Conservation (phyloP, 2,888 invertebrate species). For the Tiphia femorata region DNA sequence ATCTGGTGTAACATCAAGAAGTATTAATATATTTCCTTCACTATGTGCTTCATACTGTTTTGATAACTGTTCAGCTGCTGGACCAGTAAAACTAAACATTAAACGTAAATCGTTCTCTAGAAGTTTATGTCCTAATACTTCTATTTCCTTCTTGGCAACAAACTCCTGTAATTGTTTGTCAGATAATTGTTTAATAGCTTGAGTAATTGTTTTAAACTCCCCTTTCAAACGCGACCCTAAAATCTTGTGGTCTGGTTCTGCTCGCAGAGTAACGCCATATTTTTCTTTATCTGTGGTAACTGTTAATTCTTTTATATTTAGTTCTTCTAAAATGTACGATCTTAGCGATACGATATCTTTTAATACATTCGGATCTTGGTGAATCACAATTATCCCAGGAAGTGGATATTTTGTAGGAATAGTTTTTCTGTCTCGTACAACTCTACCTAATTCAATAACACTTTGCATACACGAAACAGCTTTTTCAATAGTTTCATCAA, state of each 20-base stretch:
- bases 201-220: slow-evolving; percentile 89
- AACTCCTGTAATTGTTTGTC: slow-evolving; percentile 85
- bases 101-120: slow-evolving; percentile 85
- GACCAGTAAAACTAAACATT: slow-evolving; percentile 80
- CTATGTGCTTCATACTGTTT: slow-evolving; percentile 91
- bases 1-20: slow-evolving; percentile 91
- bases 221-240: slow-evolving; percentile 91
- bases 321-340: slow-evolving; percentile 90
- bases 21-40: slow-evolving; percentile 88
- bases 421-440: slow-evolving; percentile 92
- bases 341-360: slow-evolving; percentile 84
- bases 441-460: slow-evolving; percentile 93
- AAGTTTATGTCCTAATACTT: slow-evolving; percentile 82
- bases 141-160: slow-evolving; percentile 78
- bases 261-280: slow-evolving; percentile 91
- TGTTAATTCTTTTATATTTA: slow-evolving; percentile 89
- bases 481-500: slow-evolving; percentile 88
- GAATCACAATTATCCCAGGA: slow-evolving; percentile 95
- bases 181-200: slow-evolving; percentile 82
- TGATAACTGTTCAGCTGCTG: slow-evolving; percentile 73
- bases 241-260: slow-evolving; percentile 95
- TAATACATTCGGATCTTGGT: slow-evolving; percentile 84
- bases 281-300: slow-evolving; percentile 91
- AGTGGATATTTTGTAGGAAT: slow-evolving; percentile 97
- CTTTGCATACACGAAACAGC: slow-evolving; percentile 94